Evolutionary conservation across 2,797 vertebrate genomes (phyloP).

Genomic region (Acanthurus tractus): DNA sequence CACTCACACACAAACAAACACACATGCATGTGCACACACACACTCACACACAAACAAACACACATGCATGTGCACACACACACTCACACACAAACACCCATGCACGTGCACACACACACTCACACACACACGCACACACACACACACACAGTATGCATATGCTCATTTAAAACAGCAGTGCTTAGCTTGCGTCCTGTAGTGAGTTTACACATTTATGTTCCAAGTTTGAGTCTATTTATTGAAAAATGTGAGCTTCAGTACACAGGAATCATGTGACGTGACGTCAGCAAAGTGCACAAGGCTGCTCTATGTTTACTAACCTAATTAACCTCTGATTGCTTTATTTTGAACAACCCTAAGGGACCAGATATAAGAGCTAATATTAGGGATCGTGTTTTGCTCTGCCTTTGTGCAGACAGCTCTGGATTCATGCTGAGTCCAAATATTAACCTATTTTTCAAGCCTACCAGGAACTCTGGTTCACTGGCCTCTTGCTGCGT

Average conservation of each 20-base stretch:
- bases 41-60: neutral
- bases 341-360: neutral
- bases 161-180: neutral
- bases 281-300: conserved; percentile 3
- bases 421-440: conserved; percentile 11
- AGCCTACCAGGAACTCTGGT: neutral
- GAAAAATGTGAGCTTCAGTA: conserved; percentile 1
- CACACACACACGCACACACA: neutral
- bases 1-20: neutral
- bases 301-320: conserved; percentile 2
- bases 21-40: no score
- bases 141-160: neutral
- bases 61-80: neutral
- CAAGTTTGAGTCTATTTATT: neutral
- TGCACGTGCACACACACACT: neutral
- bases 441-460: conserved; percentile 5
- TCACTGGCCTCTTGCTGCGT: neutral
- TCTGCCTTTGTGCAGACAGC: neutral
- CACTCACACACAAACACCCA: neutral
- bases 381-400: neutral
- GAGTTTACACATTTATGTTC: neutral
- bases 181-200: neutral
- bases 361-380: neutral
- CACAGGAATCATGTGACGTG: conserved; percentile 4
- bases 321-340: neutral